Evolutionary conservation across 2,797 vertebrate genomes (phyloP).

Genomic region (Rhincodon typus): DNA sequence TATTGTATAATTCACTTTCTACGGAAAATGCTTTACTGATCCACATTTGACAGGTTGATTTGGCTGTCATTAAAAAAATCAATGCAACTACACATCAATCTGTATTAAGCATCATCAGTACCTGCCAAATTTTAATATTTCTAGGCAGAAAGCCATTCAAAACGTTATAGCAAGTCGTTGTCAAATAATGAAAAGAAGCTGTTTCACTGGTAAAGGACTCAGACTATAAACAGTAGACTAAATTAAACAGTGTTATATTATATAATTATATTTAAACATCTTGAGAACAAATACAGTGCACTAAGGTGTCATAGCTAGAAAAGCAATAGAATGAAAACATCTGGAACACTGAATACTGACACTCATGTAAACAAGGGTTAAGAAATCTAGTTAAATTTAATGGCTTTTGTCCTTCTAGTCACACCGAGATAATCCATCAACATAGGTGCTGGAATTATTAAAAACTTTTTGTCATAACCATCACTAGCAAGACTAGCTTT

Average conservation of each 20-base stretch:
- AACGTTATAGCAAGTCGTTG: not conserved
- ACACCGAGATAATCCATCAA: not conserved
- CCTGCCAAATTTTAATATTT: not conserved
- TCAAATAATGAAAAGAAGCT: not conserved
- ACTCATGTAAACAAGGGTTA: not conserved
- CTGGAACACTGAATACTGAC: not conserved
- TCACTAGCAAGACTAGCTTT: not conserved
- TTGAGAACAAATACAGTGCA: not conserved
- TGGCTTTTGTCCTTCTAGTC: not conserved
- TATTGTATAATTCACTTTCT: not conserved
- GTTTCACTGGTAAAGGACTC: not conserved
- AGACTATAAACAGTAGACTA: not conserved
- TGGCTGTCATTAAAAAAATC: not conserved
- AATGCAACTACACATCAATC: conserved; percentile 14
- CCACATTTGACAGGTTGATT: not conserved
- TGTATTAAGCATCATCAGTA: not conserved
- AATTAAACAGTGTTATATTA: not conserved
- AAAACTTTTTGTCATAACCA: not conserved
- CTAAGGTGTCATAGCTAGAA: not conserved
- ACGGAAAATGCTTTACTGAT: conserved; percentile 13
- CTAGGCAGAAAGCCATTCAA: not conserved
- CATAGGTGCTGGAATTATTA: not conserved
- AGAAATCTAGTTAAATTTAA: not conserved
- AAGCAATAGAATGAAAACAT: not conserved
- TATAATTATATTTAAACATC: conserved; percentile 10